These are phyloP conservation scores for Tapera naevia DNA, from an alignment of 2,797 vertebrate species.

Conservation along the genomic window DNA sequence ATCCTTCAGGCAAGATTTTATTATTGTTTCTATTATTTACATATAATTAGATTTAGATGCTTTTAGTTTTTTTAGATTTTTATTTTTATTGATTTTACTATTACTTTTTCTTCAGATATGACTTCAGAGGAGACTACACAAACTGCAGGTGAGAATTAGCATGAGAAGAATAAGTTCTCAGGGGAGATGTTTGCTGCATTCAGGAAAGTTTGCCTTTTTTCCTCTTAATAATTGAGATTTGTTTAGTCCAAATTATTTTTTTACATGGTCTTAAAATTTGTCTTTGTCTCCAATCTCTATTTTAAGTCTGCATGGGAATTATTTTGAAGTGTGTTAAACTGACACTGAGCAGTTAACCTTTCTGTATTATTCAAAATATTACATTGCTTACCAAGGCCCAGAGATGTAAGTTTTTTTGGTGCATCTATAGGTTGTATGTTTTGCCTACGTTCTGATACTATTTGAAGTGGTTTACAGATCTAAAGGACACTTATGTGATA, in stretches of 20 bases:
- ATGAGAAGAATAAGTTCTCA: background rate
- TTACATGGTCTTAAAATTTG: background rate
- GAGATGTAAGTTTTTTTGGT: background rate
- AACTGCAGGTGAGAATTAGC: constrained; percentile 44
- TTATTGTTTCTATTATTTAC: constrained; percentile 28
- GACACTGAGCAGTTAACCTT: background rate
- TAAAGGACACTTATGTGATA: background rate
- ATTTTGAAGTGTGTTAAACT: background rate
- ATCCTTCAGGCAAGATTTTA: constrained; percentile 61
- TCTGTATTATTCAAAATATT: background rate
- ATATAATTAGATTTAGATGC: constrained; percentile 10
- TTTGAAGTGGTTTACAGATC: background rate
- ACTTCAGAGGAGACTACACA: constrained; percentile 38
- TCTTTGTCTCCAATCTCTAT: background rate
- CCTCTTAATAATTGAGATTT: background rate
- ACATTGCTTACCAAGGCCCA: background rate
- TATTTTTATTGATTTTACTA: background rate
- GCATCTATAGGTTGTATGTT: background rate
- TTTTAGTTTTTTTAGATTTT: background rate
- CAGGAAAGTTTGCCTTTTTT: background rate
- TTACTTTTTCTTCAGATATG: constrained; percentile 18
- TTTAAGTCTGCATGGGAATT: background rate
- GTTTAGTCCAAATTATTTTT: background rate
- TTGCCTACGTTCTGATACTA: background rate
- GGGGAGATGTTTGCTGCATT: background rate